These are phyloP conservation scores for Exaiptasia diaphana DNA, from an alignment of 64 coral and sea anemone genomes.

Conservation along the genomic window DNA sequence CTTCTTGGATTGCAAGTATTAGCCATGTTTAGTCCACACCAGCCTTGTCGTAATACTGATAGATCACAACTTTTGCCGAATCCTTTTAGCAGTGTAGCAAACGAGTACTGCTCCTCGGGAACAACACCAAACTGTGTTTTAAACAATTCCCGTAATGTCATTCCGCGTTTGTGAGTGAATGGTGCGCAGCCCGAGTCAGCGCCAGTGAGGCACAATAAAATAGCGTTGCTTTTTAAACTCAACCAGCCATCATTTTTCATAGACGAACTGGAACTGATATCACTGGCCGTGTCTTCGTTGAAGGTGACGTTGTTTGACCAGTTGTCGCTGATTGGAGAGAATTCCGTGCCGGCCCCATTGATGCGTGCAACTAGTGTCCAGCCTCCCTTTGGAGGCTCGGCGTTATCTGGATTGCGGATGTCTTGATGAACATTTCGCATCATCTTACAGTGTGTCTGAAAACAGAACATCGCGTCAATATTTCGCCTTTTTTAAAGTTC, in stretches of 20 bases:
- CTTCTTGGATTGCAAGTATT: constrained; percentile 72
- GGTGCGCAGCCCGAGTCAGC: constrained; percentile 65
- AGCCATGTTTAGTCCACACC: constrained; percentile 83
- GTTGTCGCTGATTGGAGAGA: constrained; percentile 92
- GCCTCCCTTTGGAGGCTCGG: constrained; percentile 60
- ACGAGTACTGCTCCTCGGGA: constrained; percentile 77
- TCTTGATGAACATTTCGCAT: constrained; percentile 52
- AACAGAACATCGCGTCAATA: constrained; percentile 39
- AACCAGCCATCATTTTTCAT: constrained; percentile 96
- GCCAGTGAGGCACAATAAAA: constrained; percentile 76
- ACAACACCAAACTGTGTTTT: constrained; percentile 77
- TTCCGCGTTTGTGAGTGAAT: constrained; percentile 76
- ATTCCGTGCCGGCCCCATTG: constrained; percentile 66
- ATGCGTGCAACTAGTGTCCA: constrained; percentile 81
- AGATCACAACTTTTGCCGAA: constrained; percentile 92
- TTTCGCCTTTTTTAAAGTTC: not conserved
- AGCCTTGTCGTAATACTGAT: constrained; percentile 72
- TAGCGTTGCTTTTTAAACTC: constrained; percentile 18
- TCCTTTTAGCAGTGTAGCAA: constrained; percentile 78
- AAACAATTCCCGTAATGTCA: constrained; percentile 63
- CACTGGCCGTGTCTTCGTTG: constrained; percentile 66
- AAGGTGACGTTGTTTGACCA: constrained; percentile 73
- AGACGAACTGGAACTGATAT: constrained; percentile 58
- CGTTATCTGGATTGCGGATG: constrained; percentile 78
- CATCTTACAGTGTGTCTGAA: constrained; percentile 89